Conservation (phyloP, 1,140 invertebrate genomes). For the Neodiprion lecontei region DNA sequence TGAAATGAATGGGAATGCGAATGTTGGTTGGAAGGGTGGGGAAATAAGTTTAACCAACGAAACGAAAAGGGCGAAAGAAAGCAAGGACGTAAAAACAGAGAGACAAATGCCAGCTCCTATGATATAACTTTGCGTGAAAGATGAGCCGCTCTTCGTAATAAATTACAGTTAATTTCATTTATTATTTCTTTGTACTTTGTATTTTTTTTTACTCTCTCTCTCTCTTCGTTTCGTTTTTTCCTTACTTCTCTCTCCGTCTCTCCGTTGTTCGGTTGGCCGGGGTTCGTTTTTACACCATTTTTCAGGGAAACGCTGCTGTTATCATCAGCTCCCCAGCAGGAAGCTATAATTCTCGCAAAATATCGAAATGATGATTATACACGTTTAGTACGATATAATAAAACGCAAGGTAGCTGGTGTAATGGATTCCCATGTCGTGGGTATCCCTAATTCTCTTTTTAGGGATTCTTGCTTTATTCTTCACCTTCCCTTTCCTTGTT, state of each 20-base stretch:
- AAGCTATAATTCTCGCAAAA: neutral
- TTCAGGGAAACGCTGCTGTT: neutral
- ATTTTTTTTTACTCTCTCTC: neutral
- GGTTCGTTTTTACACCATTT: constrained; percentile 5
- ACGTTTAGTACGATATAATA: no score
- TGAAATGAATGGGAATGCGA: neutral
- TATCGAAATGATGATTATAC: neutral
- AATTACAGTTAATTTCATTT: neutral
- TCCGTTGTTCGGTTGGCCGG: neutral
- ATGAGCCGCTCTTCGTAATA: neutral
- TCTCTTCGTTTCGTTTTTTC: no score
- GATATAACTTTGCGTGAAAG: neutral
- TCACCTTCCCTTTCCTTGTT: neutral
- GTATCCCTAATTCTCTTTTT: neutral
- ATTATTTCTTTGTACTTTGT: no score
- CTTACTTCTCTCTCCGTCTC: no score
- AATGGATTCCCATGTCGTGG: neutral
- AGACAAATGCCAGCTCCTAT: neutral
- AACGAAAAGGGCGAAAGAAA: neutral
- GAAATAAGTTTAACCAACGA: neutral
- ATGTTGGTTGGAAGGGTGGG: neutral
- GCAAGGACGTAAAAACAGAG: neutral
- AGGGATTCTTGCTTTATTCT: no score
- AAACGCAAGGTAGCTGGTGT: neutral
- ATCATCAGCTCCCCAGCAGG: neutral